Percentiles rank a stretch among this genome's conserved stretches.
These are phyloP conservation scores for Pipistrellus nathusii DNA, from an alignment of 2,797 vertebrate species.

Conservation along the genomic window DNA sequence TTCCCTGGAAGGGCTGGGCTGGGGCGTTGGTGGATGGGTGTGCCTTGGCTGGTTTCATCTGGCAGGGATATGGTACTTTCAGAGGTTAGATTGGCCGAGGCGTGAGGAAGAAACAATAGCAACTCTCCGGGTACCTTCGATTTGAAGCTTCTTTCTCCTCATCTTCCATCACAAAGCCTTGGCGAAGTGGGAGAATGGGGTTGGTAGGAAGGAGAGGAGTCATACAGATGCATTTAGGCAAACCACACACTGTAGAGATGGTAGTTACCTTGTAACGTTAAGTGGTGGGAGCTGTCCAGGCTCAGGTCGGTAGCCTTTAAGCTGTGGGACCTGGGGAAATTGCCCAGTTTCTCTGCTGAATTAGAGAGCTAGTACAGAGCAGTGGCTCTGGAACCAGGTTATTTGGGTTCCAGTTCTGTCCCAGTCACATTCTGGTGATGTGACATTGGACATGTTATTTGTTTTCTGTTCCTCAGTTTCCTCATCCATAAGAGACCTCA, in stretches of 20 bases:
- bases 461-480: neutral
- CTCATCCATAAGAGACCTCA: neutral
- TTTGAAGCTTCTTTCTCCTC: conserved; percentile 1
- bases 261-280: neutral
- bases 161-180: neutral
- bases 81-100: neutral
- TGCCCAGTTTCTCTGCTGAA: neutral
- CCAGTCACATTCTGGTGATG: neutral
- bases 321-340: neutral
- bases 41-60: conserved; percentile 26
- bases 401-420: neutral
- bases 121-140: neutral
- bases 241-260: neutral
- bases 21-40: conserved; percentile 33
- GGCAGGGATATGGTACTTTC: neutral
- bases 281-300: neutral
- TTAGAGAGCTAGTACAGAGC: neutral
- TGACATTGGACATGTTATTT: neutral
- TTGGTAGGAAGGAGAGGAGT: neutral
- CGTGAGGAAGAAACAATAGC: neutral
- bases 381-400: neutral
- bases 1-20: conserved; percentile 70
- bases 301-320: neutral
- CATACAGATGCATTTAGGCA: neutral
- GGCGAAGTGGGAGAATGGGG: neutral